A percentile compares a stretch with the other conserved stretches of the same genome.
These are phyloP conservation scores for Bombyx mori DNA, from an alignment of 1,140 invertebrate species.

Conservation along the genomic window ASM3026992v2 NC_085128.1:8397501-8398000, in stretches of 20 bases:
- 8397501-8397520: no score
- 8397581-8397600: no score
- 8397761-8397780: not conserved
- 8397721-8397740: conserved; percentile 7
- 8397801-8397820: not conserved
- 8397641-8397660: no score
- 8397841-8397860: not conserved
- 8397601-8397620: no score
- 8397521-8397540: no score
- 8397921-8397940: no score
- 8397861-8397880: not conserved
- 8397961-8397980: no score
- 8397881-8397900: not conserved
- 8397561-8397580: no score
- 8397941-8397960: no score
- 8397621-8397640: no score
- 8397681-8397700: not conserved
- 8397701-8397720: conserved; percentile 4
- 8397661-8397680: not conserved
- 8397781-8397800: not conserved
- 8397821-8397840: not conserved
- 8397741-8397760: not conserved
- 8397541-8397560: no score
- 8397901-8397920: not conserved
- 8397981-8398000: no score